phyloP scores from a whole-genome alignment of 2,888 invertebrate genomes.

The Empis stercorea region DNA sequence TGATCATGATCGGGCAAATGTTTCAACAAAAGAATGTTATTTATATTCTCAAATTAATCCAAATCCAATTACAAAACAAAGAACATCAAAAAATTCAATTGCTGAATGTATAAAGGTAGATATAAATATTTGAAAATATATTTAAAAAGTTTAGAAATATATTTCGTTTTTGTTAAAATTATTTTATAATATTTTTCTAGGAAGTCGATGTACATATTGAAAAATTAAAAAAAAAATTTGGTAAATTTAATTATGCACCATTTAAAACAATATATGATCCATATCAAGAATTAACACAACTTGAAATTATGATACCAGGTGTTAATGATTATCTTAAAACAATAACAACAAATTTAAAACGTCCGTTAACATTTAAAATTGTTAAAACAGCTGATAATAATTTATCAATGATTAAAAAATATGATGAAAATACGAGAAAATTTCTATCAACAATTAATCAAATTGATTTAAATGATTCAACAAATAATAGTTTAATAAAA shows the following conservation, averaged over 20 bases:
- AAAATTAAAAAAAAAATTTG: conserved; percentile 57
- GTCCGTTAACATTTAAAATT: conserved; percentile 33
- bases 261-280: conserved; percentile 57
- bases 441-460: background rate
- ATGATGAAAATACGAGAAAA: conserved; percentile 5
- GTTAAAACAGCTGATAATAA: conserved; percentile 34
- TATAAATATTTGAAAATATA: background rate
- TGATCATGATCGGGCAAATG: conserved; percentile 88
- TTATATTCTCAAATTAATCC: conserved; percentile 67
- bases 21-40: conserved; percentile 70
- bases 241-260: conserved; percentile 59
- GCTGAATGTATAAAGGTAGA: conserved; percentile 47
- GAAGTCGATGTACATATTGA: conserved; percentile 66
- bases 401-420: conserved; percentile 32
- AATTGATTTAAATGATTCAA: too few relatives aligned
- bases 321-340: conserved; percentile 22
- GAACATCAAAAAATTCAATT: conserved; percentile 41
- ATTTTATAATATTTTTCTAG: conserved; percentile 28
- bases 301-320: conserved; percentile 50
- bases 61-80: conserved; percentile 36
- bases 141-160: background rate
- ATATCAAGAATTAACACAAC: conserved; percentile 44
- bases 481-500: too few relatives aligned
- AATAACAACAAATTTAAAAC: too few relatives aligned
- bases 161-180: background rate